phyloP scores from a whole-genome alignment of 2,888 invertebrate genomes.

The Ferdinandea cuprea region DNA sequence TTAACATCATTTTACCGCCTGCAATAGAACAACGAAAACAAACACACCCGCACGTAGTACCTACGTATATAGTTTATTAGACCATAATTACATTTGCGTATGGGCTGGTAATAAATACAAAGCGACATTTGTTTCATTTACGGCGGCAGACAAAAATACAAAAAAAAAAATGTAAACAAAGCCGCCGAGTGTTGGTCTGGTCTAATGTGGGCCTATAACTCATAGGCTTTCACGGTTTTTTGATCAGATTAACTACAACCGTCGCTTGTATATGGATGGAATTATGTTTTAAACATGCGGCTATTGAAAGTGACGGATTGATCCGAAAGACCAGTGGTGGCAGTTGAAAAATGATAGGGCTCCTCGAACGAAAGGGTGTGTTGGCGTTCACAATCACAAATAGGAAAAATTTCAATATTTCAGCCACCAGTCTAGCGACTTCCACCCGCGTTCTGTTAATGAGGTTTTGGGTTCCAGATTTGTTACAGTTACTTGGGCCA shows the following conservation, averaged over 20 bases:
- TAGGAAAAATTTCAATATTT: too few relatives aligned
- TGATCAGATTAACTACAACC: conserved; percentile 9
- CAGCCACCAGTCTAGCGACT: too few relatives aligned
- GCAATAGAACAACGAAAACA: conserved; percentile 12
- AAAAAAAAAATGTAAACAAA: conserved; percentile 32
- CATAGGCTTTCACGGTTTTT: conserved; percentile 20
- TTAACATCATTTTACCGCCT: conserved; percentile 28
- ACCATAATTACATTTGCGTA: conserved; percentile 37
- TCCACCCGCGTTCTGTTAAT: too few relatives aligned
- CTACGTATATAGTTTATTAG: conserved; percentile 58
- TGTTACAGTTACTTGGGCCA: too few relatives aligned
- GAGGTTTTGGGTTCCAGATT: too few relatives aligned
- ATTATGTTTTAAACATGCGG: conserved; percentile 21
- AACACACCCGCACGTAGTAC: conserved; percentile 52
- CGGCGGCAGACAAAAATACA: conserved; percentile 17
- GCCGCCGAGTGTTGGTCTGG: conserved; percentile 7
- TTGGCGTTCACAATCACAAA: too few relatives aligned
- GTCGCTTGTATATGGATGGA: neutral
- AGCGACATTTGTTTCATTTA: conserved; percentile 48
- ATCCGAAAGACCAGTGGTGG: conserved; percentile 26
- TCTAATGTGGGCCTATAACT: conserved; percentile 13
- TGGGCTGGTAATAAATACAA: conserved; percentile 36
- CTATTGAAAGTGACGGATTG: conserved; percentile 41
- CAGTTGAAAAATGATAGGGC: too few relatives aligned
- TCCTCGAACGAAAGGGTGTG: too few relatives aligned